Conservation (phyloP, 2,113 vertebrate species). For the Eudorcas thomsonii region DNA sequence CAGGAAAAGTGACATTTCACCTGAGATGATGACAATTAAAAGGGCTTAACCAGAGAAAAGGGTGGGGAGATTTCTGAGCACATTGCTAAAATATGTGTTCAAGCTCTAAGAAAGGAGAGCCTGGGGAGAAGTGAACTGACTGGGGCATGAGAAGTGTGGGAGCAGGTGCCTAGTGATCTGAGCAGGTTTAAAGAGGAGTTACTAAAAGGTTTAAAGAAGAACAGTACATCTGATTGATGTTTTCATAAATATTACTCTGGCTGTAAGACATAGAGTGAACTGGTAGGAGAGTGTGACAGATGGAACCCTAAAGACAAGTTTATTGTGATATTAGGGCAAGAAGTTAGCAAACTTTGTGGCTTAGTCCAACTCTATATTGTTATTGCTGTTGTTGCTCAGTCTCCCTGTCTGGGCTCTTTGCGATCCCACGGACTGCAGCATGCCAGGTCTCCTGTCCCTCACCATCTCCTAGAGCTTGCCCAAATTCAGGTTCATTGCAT, state of each 20-base stretch:
- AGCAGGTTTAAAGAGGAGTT: not conserved
- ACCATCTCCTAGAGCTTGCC: not conserved
- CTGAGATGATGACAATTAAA: not conserved
- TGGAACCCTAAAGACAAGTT: not conserved
- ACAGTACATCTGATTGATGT: not conserved
- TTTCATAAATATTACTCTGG: not conserved
- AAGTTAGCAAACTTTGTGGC: not conserved
- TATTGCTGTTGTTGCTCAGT: not conserved
- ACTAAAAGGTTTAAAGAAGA: not conserved
- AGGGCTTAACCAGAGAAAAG: not conserved
- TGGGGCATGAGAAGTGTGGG: not conserved
- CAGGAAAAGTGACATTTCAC: not conserved
- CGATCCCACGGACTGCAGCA: not conserved
- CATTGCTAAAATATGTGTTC: not conserved
- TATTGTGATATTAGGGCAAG: not conserved
- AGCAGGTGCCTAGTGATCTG: not conserved
- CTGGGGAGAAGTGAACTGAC: not conserved
- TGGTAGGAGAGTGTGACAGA: not conserved
- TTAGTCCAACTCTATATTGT: not conserved
- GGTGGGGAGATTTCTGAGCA: not conserved
- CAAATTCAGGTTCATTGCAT: not conserved
- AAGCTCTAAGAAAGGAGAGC: not conserved
- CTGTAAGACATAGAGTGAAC: not conserved
- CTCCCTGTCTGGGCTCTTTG: not conserved
- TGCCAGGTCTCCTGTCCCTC: not conserved